Evolutionary conservation across 2,888 invertebrate genomes (phyloP), one percentile per base, ranked within the genome.

Genomic region (Helleia helle): DNA sequence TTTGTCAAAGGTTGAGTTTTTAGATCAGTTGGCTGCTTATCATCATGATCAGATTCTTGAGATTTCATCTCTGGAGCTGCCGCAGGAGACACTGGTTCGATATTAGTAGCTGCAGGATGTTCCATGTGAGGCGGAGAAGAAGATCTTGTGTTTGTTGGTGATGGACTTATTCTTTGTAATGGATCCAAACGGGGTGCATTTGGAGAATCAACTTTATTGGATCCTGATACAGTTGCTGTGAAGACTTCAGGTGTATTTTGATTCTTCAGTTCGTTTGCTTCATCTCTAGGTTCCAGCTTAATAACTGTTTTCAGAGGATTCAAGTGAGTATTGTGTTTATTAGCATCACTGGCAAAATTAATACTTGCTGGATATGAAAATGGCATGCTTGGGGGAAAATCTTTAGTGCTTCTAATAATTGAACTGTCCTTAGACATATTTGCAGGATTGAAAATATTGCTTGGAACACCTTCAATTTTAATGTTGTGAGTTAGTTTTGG

Each of bases 251-350:
- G 73, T 42, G 75, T 75, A 50, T 80, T 83, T 55, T 76, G 79
- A 59, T 60, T 77, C 53, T 85, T 85, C 59, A 83, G 63, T 52
- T 85, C 84, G 57, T 46, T 65, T 26, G 71, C 47, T 58, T 86
- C 85, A 71, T 86, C 86, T 58, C 86, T 67, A 7, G 86, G 86
- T 55, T 86, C 86, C 45, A 86, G 61, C 54, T 86, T 86, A 40
- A 86, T 86, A 8, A 86, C 80, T 41, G 86, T 84, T 55, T 85
- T 86, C 27, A 86, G 56, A 40, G 86, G 83, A 63, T 85, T 83
- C 24, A 84, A 63, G 40, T 73, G 71, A 41, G 70, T 66, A 55
- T 71, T 76, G 48, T 79, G 81, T 58, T 86, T 86, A 45, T 63
- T 76, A 43, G 71, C 65, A 51, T 86, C 86, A 71, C 55, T 71